Percentiles rank a stretch among this genome's conserved stretches.
These are phyloP conservation scores for Ophioninae sp. DNA, from an alignment of 2,888 invertebrate genomes.

Conservation along the genomic window DNA sequence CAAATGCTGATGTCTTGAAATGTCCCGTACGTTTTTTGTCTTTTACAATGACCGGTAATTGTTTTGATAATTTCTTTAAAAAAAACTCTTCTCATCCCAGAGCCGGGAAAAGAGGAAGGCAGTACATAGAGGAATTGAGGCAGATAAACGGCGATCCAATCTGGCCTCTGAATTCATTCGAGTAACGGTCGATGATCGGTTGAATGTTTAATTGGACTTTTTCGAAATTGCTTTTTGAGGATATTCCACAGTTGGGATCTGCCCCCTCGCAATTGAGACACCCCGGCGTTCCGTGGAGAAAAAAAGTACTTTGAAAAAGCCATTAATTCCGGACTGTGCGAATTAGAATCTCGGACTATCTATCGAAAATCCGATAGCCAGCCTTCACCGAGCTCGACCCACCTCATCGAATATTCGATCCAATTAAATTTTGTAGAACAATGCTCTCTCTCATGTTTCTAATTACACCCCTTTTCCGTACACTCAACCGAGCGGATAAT, in stretches of 20 bases:
- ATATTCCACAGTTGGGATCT: neutral
- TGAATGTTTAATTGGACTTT: neutral
- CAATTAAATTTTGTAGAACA: constrained; percentile 43
- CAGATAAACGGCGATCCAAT: too few species aligned
- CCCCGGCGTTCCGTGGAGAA: too few species aligned
- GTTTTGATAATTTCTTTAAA: neutral
- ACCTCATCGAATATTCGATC: constrained; percentile 12
- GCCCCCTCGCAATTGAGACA: too few species aligned
- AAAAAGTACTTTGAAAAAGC: too few species aligned
- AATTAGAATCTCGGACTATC: too few species aligned
- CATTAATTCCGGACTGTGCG: too few species aligned
- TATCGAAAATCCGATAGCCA: too few species aligned
- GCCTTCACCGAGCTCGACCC: neutral
- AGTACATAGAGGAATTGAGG: too few species aligned
- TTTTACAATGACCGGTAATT: neutral
- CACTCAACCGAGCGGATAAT: neutral
- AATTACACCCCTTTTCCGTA: neutral
- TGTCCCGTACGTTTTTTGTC: too few species aligned
- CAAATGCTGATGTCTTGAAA: constrained; percentile 1
- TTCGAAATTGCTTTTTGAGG: neutral
- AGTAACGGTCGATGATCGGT: neutral
- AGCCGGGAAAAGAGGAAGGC: neutral
- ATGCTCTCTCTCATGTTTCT: constrained; percentile 11
- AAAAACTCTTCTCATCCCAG: neutral
- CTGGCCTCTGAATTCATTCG: too few species aligned